These are phyloP conservation scores for Campoplex nolae DNA, from an alignment of 2,888 invertebrate species.

Conservation along the genomic window DNA sequence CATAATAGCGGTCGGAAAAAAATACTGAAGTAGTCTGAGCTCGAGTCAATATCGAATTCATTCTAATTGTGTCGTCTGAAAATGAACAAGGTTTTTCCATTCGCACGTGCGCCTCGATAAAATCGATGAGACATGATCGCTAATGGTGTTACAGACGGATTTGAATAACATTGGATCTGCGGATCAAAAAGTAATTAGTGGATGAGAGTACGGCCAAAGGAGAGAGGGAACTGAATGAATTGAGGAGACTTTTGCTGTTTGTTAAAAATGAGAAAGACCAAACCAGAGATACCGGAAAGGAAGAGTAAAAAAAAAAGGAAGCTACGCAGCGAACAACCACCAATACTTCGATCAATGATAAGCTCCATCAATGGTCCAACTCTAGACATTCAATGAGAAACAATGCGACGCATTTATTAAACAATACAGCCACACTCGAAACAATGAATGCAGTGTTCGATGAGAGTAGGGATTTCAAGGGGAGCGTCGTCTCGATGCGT, in stretches of 20 bases:
- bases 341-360: constrained; percentile 62
- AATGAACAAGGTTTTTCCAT: too few species aligned
- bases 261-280: constrained; percentile 1
- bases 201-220: background rate
- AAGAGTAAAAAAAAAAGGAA: constrained; percentile 65
- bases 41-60: too few species aligned
- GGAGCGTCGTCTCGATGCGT: constrained; percentile 61
- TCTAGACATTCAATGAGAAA: constrained; percentile 74
- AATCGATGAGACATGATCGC: background rate
- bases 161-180: background rate
- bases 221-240: constrained; percentile 18
- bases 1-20: too few species aligned
- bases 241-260: constrained; percentile 19
- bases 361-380: constrained; percentile 64
- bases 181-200: constrained; percentile 29
- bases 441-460: constrained; percentile 76
- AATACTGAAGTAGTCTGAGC: background rate
- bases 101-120: background rate
- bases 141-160: background rate
- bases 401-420: constrained; percentile 80
- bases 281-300: constrained; percentile 62
- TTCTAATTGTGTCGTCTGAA: background rate
- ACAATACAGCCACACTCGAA: constrained; percentile 78
- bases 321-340: constrained; percentile 33
- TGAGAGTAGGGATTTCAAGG: constrained; percentile 48